Percentiles rank a stretch among this genome's conserved stretches.
These are phyloP conservation scores for Melanostoma mellinum DNA, from an alignment of 2,888 invertebrate species.

Conservation along the genomic window DNA sequence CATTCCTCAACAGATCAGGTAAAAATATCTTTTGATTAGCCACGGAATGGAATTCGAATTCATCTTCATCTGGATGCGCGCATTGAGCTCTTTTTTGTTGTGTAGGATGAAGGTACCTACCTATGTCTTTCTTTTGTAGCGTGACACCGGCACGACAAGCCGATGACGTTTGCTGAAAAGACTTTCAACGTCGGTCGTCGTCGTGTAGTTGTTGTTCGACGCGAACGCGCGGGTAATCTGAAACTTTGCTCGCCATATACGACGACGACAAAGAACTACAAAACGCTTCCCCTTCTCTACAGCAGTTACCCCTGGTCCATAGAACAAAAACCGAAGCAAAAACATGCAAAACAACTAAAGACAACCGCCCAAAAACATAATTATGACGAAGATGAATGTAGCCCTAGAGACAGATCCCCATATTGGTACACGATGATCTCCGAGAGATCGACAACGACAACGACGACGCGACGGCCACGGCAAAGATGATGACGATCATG, in stretches of 20 bases:
- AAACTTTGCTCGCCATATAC: conserved; percentile 47
- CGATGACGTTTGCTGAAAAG: conserved; percentile 68
- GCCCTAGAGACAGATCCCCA: conserved; percentile 67
- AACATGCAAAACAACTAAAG: conserved; percentile 70
- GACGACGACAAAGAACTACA: conserved; percentile 43
- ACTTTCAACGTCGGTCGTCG: conserved; percentile 42
- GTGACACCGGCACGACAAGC: conserved; percentile 70
- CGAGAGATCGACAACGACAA: neutral
- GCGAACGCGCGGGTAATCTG: conserved; percentile 58
- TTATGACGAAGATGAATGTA: conserved; percentile 73
- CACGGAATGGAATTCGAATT: conserved; percentile 69
- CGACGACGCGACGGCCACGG: neutral
- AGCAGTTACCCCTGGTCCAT: neutral
- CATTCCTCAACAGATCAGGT: conserved; percentile 64
- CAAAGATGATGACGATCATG: conserved; percentile 34
- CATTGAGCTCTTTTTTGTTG: conserved; percentile 50
- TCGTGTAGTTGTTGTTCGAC: neutral
- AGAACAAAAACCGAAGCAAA: conserved; percentile 25
- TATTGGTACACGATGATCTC: conserved; percentile 42
- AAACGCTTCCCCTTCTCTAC: conserved; percentile 9
- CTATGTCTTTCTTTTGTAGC: conserved; percentile 38
- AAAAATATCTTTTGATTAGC: conserved; percentile 71
- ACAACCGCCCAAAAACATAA: conserved; percentile 72
- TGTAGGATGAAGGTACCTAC: neutral
- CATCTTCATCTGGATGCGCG: conserved; percentile 55